Evolutionary conservation across 2,888 invertebrate species (phyloP).

Genomic region (Nycteola revayana): DNA sequence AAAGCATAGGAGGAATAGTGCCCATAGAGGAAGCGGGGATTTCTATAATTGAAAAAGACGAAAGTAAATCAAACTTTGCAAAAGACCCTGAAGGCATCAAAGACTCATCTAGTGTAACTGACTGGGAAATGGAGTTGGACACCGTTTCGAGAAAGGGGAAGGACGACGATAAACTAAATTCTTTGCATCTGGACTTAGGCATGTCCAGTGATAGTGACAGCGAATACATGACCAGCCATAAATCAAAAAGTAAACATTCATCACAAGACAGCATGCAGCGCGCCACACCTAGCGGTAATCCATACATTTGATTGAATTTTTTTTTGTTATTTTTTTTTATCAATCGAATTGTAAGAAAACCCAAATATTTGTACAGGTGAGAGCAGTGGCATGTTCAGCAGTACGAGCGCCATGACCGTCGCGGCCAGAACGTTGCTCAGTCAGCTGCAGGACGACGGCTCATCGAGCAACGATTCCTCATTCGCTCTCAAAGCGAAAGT

Average conservation of each 20-base stretch:
- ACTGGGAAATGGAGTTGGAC: conserved; percentile 85
- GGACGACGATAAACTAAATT: conserved; percentile 71
- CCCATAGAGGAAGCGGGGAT: conserved; percentile 52
- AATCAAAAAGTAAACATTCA: conserved; percentile 54
- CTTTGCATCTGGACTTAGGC: conserved; percentile 71
- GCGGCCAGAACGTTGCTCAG: conserved; percentile 74
- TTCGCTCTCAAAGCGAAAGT: conserved; percentile 65
- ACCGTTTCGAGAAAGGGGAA: conserved; percentile 72
- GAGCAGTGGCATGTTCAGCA: conserved; percentile 63
- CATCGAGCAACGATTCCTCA: conserved; percentile 77
- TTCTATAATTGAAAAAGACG: conserved; percentile 50
- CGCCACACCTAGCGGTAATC: conserved; percentile 63
- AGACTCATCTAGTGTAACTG: conserved; percentile 70
- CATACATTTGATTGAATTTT: conserved; percentile 32
- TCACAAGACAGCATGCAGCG: conserved; percentile 56
- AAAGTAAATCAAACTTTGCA: conserved; percentile 46
- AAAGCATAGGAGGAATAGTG: conserved; percentile 62
- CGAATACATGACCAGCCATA: conserved; percentile 63
- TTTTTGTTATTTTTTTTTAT: conserved; percentile 37
- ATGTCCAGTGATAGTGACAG: conserved; percentile 78
- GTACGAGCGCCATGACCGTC: conserved; percentile 61
- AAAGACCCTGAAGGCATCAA: conserved; percentile 59
- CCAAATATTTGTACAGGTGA: conserved; percentile 63
- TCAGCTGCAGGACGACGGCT: conserved; percentile 78
- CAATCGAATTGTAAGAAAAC: conserved; percentile 39